Conservation (phyloP, 2,888 invertebrate species). For the Eupithecia pulchellata region DNA sequence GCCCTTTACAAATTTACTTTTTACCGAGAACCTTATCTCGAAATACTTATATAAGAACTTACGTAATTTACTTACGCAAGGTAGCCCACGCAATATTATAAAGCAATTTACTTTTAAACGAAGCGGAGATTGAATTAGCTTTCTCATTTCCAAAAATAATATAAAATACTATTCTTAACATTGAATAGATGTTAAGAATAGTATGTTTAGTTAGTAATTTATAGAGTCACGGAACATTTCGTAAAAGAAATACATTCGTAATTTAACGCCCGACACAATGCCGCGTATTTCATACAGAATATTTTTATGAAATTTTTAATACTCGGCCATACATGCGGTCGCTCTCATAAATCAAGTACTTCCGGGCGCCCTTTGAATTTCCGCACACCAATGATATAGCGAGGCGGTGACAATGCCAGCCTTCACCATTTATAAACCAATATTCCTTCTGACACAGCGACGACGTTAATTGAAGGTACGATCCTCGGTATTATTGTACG, state of each 20-base stretch:
- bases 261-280: slow-evolving; percentile 51
- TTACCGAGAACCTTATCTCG: slow-evolving; percentile 33
- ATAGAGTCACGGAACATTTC: slow-evolving; percentile 25
- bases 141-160: slow-evolving; percentile 27
- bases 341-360: slow-evolving; percentile 80
- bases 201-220: too few relatives aligned
- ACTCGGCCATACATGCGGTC: slow-evolving; percentile 71
- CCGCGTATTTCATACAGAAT: slow-evolving; percentile 71
- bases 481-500: not conserved
- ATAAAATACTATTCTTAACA: not conserved
- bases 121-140: slow-evolving; percentile 43
- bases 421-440: slow-evolving; percentile 71
- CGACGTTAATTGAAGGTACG: slow-evolving; percentile 67
- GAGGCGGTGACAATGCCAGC: slow-evolving; percentile 76
- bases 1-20: slow-evolving; percentile 44
- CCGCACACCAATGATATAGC: slow-evolving; percentile 76
- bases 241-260: slow-evolving; percentile 49
- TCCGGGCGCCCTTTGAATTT: slow-evolving; percentile 79
- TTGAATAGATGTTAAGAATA: too few relatives aligned
- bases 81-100: slow-evolving; percentile 33
- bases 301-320: slow-evolving; percentile 81
- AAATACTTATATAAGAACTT: slow-evolving; percentile 14
- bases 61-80: slow-evolving; percentile 25
- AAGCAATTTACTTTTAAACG: slow-evolving; percentile 24
- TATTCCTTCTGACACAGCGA: slow-evolving; percentile 69